These are phyloP conservation scores for Silurus glanis DNA, from an alignment of 2,113 vertebrate species.

Conservation along the genomic window DNA sequence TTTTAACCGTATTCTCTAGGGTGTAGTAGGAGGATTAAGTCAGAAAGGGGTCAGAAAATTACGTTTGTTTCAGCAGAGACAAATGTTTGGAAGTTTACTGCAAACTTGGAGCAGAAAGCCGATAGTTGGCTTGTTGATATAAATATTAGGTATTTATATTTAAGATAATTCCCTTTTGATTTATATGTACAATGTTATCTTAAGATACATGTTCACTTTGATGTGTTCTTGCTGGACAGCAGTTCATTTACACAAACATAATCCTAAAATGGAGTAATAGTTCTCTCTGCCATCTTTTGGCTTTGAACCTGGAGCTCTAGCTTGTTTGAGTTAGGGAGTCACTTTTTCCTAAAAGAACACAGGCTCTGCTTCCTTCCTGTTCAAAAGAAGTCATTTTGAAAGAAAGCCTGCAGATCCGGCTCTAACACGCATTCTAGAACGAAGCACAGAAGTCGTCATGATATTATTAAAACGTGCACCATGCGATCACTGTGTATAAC, in stretches of 20 bases:
- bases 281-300: not conserved
- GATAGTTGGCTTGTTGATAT: not conserved
- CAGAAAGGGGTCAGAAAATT: not conserved
- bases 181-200: not conserved
- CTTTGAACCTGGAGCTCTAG: not conserved
- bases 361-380: not conserved
- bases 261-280: not conserved
- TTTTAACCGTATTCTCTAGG: slow-evolving; percentile 38
- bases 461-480: not conserved
- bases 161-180: not conserved
- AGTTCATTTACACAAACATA: not conserved
- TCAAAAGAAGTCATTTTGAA: not conserved
- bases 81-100: not conserved
- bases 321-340: not conserved
- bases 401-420: not conserved
- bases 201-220: not conserved
- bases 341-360: not conserved
- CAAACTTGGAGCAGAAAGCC: not conserved
- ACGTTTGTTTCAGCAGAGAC: not conserved
- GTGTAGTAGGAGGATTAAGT: slow-evolving; percentile 15
- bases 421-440: not conserved
- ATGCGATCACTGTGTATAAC: not conserved
- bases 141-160: not conserved
- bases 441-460: not conserved
- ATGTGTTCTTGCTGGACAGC: not conserved